Evolutionary conservation across 1,140 invertebrate species (phyloP), one percentile per base, ranked within the genome.

Genomic region (Pseudomyrmex pallidus): DNA sequence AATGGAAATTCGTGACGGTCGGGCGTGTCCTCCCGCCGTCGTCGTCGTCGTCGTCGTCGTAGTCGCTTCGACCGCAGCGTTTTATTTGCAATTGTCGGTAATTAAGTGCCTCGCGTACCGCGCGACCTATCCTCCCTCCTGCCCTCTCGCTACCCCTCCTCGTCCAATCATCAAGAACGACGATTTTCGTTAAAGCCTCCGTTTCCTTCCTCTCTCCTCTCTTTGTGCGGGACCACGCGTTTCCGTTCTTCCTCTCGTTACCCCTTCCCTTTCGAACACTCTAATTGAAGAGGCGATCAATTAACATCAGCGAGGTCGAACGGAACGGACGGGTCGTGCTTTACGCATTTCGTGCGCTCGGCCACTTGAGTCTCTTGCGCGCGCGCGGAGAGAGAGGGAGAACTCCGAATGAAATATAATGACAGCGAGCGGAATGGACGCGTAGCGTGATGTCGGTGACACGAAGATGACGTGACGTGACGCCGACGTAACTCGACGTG

Each of bases 21-120:
- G 74, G 73, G 15, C 10, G 56, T 48, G 35, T 35, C 35, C 5
- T 35, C 35, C 50, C 22, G 50, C 25, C 52, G 54, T 48, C 35
- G 54, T 80, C 54, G 35, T 17, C 17, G 54, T 50, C 50, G 59
- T 59, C 17, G 35, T 13, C 44, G n/a, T 52, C 66, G n/a, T 54
- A 57, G 50, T 78, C 59, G 70, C 25, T 74, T 74, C 59, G 25
- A 74, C 80, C 66, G 68, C 73, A 83, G 50, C 76, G 52, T 59
- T 88, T 84, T 88, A 86, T 89, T 88, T 80, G 88, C 80, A 86
- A 89, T 88, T 89, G 85, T 76, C 87, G 84, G 70, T 88, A 88
- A 89, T 89, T 88, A 88, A 89, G 80, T 82, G 48, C 61, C 59
- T 63, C 76, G 56, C 64, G 64, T 46, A n/a, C 44, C 22, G 56